Percentiles rank a stretch among this genome's conserved stretches.
Conservation (phyloP, 1,140 invertebrate genomes). For the Drosophila kanapiae region DNA sequence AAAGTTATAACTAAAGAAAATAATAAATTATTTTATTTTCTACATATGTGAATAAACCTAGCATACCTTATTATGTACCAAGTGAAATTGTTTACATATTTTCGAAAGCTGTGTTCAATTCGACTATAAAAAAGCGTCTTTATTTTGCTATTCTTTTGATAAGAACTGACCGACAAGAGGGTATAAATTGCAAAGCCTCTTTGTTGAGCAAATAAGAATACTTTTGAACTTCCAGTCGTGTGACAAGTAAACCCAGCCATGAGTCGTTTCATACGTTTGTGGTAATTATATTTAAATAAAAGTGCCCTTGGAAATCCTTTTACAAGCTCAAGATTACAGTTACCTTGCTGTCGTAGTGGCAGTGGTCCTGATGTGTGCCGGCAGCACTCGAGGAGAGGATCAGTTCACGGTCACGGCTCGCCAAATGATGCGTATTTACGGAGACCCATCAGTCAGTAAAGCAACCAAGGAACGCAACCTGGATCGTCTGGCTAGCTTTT, state of each 20-base stretch:
- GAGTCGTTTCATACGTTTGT: background rate
- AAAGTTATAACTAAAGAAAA: too few relatives aligned
- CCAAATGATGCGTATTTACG: background rate
- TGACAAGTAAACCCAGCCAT: background rate
- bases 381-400: background rate
- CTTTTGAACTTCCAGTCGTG: background rate
- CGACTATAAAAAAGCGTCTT: background rate
- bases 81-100: constrained; percentile 1
- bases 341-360: background rate
- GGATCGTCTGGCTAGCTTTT: background rate
- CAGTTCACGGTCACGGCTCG: background rate
- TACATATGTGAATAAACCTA: background rate
- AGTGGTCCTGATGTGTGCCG: background rate
- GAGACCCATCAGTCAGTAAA: background rate
- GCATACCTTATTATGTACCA: background rate
- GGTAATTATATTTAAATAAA: background rate
- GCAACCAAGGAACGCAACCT: background rate
- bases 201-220: background rate
- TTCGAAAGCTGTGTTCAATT: background rate
- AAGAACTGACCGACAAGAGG: background rate
- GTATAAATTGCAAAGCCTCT: background rate
- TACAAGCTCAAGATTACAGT: background rate
- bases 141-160: background rate
- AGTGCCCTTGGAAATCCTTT: too few relatives aligned
- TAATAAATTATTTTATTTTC: background rate